These are phyloP conservation scores for Rhopilema esculentum DNA, from an alignment of 30 jellyfish, hydroid and myxozoan species.

Conservation along the genomic window DNA sequence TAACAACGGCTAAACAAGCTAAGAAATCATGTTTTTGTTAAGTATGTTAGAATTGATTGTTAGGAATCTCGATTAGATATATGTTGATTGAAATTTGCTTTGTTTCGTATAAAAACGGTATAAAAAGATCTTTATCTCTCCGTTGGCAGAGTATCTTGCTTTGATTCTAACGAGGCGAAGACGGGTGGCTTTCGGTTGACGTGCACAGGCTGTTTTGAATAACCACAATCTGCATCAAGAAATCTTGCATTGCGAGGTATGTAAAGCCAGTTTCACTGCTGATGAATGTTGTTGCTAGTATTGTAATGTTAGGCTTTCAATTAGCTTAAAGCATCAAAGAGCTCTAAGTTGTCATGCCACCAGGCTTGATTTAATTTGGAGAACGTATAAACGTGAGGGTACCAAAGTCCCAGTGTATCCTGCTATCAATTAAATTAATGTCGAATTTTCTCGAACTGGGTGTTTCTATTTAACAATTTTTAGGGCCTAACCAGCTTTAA, in stretches of 20 bases:
- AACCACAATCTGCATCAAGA: background rate
- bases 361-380: background rate
- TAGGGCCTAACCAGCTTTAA: too few species aligned
- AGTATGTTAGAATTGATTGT: background rate
- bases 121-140: background rate
- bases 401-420: too few species aligned
- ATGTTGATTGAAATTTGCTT: background rate
- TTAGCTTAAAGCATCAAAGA: too few species aligned
- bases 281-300: too few species aligned
- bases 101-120: background rate
- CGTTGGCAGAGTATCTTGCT: background rate
- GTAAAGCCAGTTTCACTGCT: background rate
- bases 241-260: background rate
- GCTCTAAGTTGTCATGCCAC: too few species aligned
- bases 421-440: too few species aligned
- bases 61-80: background rate
- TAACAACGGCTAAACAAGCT: background rate
- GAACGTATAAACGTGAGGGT: background rate
- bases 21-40: background rate
- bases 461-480: background rate
- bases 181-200: background rate
- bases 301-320: too few species aligned
- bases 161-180: background rate
- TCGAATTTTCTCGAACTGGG: background rate
- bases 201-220: background rate